These are phyloP conservation scores for Protobothrops mucrosquamatus DNA, from an alignment of 2,113 vertebrate genomes.

Conservation along the genomic window DNA sequence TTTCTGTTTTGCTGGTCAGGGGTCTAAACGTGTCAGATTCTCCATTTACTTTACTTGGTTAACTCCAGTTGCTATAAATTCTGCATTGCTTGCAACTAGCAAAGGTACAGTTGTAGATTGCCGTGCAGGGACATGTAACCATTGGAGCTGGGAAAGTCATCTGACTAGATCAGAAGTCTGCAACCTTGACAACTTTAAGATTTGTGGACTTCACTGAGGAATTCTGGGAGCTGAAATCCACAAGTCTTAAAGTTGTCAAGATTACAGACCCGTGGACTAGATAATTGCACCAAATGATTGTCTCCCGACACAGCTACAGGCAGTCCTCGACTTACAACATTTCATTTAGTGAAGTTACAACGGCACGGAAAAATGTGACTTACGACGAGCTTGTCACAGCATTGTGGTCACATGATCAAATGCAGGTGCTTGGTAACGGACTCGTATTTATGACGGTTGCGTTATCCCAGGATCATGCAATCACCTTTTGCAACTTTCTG, in stretches of 20 bases:
- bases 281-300: neutral
- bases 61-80: neutral
- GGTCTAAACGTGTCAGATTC: neutral
- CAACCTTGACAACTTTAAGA: no score
- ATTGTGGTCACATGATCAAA: no score
- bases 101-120: neutral
- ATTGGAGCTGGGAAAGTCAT: neutral
- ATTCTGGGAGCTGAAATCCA: no score
- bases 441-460: neutral
- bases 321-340: no score
- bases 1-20: neutral
- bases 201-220: no score
- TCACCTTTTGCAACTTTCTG: neutral
- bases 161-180: neutral
- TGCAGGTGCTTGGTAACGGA: neutral
- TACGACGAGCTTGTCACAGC: no score
- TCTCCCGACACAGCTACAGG: no score
- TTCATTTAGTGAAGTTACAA: no score
- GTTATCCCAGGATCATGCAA: fast-evolving
- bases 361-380: no score
- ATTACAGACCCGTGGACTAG: no score
- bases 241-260: no score
- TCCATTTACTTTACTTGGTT: neutral
- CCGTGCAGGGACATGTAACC: neutral
- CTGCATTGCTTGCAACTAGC: neutral